A percentile compares a stretch with the other conserved stretches of the same genome.
Evolutionary conservation across 2,797 vertebrate species (phyloP).

Genomic region (Danionella dracula): DNA sequence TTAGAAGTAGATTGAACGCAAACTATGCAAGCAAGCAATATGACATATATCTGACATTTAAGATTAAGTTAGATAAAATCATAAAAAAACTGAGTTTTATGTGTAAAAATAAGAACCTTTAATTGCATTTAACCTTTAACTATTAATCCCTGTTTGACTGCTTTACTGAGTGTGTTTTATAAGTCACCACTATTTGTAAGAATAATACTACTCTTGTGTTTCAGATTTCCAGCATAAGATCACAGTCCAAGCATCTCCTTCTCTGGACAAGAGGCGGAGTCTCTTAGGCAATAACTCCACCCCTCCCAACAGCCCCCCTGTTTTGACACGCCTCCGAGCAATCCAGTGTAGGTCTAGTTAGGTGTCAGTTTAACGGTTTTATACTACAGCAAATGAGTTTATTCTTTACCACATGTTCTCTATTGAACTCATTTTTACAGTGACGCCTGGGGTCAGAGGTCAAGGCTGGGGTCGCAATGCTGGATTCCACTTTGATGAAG

Average conservation of each 20-base stretch:
- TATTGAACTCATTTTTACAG: slow-evolving; percentile 54
- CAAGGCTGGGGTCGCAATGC: slow-evolving; percentile 77
- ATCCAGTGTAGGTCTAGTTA: slow-evolving; percentile 82
- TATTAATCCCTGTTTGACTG: no score
- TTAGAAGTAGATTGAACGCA: no score
- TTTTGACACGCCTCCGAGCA: slow-evolving; percentile 90
- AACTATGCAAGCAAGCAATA: no score
- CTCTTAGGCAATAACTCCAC: slow-evolving; percentile 83
- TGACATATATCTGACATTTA: no score
- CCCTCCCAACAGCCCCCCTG: slow-evolving; percentile 86
- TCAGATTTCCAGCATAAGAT: slow-evolving; percentile 99
- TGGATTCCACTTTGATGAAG: slow-evolving; percentile 76
- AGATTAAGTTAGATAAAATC: no score
- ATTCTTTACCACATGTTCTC: no score
- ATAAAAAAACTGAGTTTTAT: no score
- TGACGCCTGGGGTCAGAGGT: slow-evolving; percentile 81
- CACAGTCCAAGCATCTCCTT: slow-evolving; percentile 95
- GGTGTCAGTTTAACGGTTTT: background rate
- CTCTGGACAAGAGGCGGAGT: slow-evolving; percentile 85
- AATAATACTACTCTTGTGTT: background rate
- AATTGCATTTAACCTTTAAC: no score
- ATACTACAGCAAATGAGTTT: no score
- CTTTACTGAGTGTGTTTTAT: background rate
- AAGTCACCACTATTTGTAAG: background rate
- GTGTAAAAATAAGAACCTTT: no score